Evolutionary conservation across 2,113 vertebrate genomes (phyloP), one percentile per base, ranked within the genome.

Genomic region (Cyanoramphus novaezelandiae): DNA sequence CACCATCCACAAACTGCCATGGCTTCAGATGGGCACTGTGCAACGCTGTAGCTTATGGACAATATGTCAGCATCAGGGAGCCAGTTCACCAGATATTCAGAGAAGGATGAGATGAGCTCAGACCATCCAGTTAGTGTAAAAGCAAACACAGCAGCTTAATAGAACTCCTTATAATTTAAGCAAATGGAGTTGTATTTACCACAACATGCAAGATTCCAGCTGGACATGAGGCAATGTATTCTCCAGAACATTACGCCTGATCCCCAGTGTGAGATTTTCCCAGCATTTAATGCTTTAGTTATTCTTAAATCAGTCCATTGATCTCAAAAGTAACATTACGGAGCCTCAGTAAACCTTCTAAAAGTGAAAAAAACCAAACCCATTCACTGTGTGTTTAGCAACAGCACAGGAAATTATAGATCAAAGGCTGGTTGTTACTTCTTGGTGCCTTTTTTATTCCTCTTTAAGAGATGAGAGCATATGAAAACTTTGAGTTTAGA

Each of bases 151-250:
- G 55, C 47, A 52, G n/a, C 31, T 80, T 83, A 39, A 90, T 86
- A 72, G 57, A 63, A 70, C 69, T 68, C 49, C 62, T 79, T 59
- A 28, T 79, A 11, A 19, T 59, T 74, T 87, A 83, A 80, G 28
- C 49, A 90, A 83, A 88, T 13, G 41, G 68, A 90, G 63, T 46
- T 87, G 28, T 90, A 76, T 65, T 87, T 90, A 75, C 39, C 37
- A 5, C 16, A 55, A n/a, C 16, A 21, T 41, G 52, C 41, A 67
- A 62, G 65, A 28, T 49, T 90, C 41, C 53, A 15, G 28, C 74
- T 84, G 63, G 46, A 70, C 68, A 62, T 6, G 8, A 74, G 31
- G 27, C n/a, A 60, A 41, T 2, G 4, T 59, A 44, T 47, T 86
- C 41, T 62, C 50, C 49, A 55, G 63, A 70, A 59, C 33, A 65